Evolutionary conservation across 2,888 invertebrate genomes (phyloP).

Genomic region (Kryphioiulus occultus): DNA sequence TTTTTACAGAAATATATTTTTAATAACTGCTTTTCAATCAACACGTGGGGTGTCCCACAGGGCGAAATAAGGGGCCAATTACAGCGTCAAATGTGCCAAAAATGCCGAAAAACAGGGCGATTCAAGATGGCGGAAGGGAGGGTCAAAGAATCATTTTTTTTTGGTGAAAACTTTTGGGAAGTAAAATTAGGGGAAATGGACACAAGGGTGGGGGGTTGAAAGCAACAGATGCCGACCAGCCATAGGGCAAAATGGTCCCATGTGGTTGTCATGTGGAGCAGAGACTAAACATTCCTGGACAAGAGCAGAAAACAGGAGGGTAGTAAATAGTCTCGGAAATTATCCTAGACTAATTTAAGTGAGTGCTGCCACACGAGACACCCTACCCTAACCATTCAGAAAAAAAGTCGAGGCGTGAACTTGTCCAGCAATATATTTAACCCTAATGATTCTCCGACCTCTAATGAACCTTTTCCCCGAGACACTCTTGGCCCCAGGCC

Average conservation of each 20-base stretch:
- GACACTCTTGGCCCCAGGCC: neutral
- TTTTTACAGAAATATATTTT: neutral
- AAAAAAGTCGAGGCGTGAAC: slow-evolving; percentile 23
- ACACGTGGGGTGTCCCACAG: slow-evolving; percentile 15
- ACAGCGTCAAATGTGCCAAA: neutral
- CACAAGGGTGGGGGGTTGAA: neutral
- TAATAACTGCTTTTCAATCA: slow-evolving; percentile 23
- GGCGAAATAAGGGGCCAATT: neutral
- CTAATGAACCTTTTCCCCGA: neutral
- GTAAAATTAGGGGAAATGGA: no score
- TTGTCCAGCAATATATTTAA: neutral
- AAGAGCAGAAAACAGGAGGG: neutral
- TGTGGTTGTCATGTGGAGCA: slow-evolving; percentile 23
- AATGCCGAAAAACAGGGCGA: neutral
- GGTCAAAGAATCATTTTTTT: neutral
- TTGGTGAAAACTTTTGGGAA: neutral
- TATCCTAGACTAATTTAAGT: slow-evolving; percentile 23
- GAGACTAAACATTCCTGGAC: neutral
- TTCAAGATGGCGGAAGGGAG: slow-evolving; percentile 22
- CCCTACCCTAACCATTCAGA: neutral
- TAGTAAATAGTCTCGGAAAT: slow-evolving; percentile 23
- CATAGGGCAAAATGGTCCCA: slow-evolving; percentile 23
- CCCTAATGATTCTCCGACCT: neutral
- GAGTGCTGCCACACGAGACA: slow-evolving; percentile 8
- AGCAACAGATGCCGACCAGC: slow-evolving; percentile 23